These are phyloP conservation scores for Spilosoma lubricipeda DNA, from an alignment of 2,888 invertebrate genomes.

Conservation along the genomic window DNA sequence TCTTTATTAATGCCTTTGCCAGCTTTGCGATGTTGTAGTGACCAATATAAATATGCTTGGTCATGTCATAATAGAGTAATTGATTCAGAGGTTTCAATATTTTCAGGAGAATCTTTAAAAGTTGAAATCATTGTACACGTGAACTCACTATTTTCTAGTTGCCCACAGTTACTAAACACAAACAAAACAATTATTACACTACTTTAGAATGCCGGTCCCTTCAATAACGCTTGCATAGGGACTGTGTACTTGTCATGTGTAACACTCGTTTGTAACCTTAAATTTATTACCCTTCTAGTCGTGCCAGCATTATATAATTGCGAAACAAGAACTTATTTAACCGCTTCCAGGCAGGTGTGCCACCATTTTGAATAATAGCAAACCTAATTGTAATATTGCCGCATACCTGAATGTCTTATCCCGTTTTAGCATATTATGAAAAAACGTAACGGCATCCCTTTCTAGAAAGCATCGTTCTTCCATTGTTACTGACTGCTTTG, in stretches of 20 bases:
- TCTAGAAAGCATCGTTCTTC: constrained; percentile 31
- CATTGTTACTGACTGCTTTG: constrained; percentile 36
- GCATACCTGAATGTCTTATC: constrained; percentile 37
- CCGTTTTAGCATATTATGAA: constrained; percentile 21
- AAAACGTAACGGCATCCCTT: constrained; percentile 28
- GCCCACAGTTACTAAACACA: background rate
- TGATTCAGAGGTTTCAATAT: background rate
- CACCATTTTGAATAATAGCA: constrained; percentile 32
- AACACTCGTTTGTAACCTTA: constrained; percentile 29
- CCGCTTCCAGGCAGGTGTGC: constrained; percentile 49
- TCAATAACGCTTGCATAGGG: constrained; percentile 38
- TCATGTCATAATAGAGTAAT: background rate
- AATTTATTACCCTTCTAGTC: constrained; percentile 9
- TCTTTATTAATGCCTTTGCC: background rate
- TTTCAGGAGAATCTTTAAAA: background rate
- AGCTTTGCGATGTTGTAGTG: too few relatives aligned
- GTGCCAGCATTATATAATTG: constrained; percentile 7
- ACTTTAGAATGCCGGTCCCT: background rate
- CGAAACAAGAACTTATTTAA: constrained; percentile 26
- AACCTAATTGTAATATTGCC: constrained; percentile 37
- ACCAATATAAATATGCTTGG: background rate
- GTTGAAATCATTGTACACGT: background rate
- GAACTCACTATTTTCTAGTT: background rate
- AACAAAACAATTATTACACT: background rate
- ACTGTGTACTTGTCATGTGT: constrained; percentile 34